Evolutionary conservation across 2,113 vertebrate species (phyloP).

Genomic region (Cisticola juncidis): DNA sequence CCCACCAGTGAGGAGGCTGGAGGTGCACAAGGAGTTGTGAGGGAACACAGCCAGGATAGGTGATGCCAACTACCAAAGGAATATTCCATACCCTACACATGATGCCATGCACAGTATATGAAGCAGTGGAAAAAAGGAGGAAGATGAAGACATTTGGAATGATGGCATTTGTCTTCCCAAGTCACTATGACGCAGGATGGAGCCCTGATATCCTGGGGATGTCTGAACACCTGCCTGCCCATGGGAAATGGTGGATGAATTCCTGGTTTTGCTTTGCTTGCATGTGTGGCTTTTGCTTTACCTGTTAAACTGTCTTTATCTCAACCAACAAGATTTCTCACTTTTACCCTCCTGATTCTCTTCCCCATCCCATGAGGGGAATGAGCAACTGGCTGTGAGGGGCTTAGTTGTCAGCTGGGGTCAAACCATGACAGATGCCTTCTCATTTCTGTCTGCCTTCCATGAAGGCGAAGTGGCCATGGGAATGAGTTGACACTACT

Average conservation of each 20-base stretch:
- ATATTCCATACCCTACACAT: background rate
- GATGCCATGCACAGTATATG: too few relatives aligned
- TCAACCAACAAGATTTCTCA: background rate
- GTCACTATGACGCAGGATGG: fast-evolving
- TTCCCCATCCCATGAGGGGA: background rate
- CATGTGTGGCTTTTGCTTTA: background rate
- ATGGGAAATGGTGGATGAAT: background rate
- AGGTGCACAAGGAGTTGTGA: background rate
- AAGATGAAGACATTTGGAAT: background rate
- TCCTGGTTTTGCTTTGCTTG: background rate
- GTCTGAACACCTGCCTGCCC: background rate
- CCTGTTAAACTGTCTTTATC: background rate
- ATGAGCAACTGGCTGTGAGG: background rate
- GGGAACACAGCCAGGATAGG: background rate
- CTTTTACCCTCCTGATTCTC: background rate
- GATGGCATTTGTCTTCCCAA: background rate
- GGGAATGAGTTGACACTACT: background rate
- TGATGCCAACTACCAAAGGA: background rate
- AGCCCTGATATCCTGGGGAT: background rate
- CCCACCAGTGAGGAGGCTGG: background rate
- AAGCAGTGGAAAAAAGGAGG: background rate
- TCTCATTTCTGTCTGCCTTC: background rate
- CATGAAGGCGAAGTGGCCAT: background rate
- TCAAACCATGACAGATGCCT: background rate
- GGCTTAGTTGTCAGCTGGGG: background rate